Evolutionary conservation across 2,888 invertebrate species (phyloP).

Genomic region (Troides aeacus): DNA sequence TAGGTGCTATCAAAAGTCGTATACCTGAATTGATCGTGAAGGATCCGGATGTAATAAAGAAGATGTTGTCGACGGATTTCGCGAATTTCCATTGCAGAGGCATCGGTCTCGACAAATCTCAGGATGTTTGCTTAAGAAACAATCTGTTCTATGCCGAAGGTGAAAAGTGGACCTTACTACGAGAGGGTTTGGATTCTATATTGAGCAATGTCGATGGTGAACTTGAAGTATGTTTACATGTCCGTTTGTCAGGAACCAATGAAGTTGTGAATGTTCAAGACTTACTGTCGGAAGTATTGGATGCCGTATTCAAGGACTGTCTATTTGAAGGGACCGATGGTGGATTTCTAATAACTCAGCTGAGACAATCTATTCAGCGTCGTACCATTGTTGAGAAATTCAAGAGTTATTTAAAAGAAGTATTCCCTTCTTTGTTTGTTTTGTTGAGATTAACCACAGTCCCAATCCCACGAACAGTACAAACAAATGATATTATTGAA

Average conservation of each 20-base stretch:
- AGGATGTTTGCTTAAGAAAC: slow-evolving; percentile 78
- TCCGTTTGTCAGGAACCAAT: slow-evolving; percentile 75
- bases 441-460: slow-evolving; percentile 54
- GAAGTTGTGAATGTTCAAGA: slow-evolving; percentile 73
- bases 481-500: slow-evolving; percentile 45
- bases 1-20: slow-evolving; percentile 66
- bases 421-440: slow-evolving; percentile 68
- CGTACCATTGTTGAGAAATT: slow-evolving; percentile 53
- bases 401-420: slow-evolving; percentile 65
- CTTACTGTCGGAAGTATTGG: slow-evolving; percentile 72
- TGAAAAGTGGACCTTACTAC: slow-evolving; percentile 71
- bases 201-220: slow-evolving; percentile 55
- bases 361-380: slow-evolving; percentile 53
- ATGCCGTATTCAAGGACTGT: slow-evolving; percentile 67
- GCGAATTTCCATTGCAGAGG: slow-evolving; percentile 74
- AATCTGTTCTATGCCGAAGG: slow-evolving; percentile 75
- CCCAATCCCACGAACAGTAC: slow-evolving; percentile 48
- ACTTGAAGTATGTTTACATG: slow-evolving; percentile 63
- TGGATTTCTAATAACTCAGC: slow-evolving; percentile 49
- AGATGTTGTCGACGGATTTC: slow-evolving; percentile 71
- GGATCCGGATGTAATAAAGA: slow-evolving; percentile 67
- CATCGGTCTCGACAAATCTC: slow-evolving; percentile 73
- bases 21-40: slow-evolving; percentile 72
- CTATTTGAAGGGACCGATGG: slow-evolving; percentile 57
- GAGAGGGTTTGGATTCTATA: slow-evolving; percentile 60